phyloP scores from a whole-genome alignment of 2,797 vertebrate species.

The Cheirogaleus major region DNA sequence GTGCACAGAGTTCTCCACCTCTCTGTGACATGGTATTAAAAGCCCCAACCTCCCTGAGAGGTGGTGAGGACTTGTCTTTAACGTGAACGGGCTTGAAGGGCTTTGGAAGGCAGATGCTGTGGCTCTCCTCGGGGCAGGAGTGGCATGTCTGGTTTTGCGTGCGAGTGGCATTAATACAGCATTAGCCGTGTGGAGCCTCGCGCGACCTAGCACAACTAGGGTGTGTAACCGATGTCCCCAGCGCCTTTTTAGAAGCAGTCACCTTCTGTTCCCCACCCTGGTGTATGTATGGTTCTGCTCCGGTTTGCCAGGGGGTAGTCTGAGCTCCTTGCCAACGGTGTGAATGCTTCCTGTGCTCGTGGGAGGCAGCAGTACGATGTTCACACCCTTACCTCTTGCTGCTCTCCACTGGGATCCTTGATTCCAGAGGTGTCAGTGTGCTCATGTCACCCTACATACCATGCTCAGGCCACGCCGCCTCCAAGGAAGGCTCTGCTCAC shows the following conservation, averaged over 20 bases:
- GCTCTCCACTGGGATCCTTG: background rate
- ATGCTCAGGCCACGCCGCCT: background rate
- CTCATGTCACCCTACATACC: slow-evolving; percentile 37
- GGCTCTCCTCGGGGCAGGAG: background rate
- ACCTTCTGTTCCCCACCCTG: slow-evolving; percentile 3
- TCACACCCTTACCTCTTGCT: background rate
- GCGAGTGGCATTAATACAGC: background rate
- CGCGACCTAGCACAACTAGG: background rate
- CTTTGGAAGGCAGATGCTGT: background rate
- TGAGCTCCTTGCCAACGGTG: slow-evolving; percentile 21
- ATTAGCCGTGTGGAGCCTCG: slow-evolving; percentile 4
- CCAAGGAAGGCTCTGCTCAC: slow-evolving; percentile 16
- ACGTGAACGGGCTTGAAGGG: background rate
- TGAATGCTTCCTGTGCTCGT: background rate
- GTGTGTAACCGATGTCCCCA: background rate
- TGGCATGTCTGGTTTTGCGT: slow-evolving; percentile 6
- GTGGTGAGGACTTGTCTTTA: slow-evolving; percentile 42
- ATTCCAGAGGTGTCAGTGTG: background rate
- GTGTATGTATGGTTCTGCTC: background rate
- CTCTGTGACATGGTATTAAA: background rate
- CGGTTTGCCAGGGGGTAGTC: background rate
- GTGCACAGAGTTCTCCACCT: background rate
- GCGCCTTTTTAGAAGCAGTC: slow-evolving; percentile 12
- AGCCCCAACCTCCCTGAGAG: background rate
- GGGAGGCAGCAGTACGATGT: background rate